These are phyloP conservation scores for Drosophila stalkeri DNA, from an alignment of 2,888 invertebrate genomes.

Conservation along the genomic window DNA sequence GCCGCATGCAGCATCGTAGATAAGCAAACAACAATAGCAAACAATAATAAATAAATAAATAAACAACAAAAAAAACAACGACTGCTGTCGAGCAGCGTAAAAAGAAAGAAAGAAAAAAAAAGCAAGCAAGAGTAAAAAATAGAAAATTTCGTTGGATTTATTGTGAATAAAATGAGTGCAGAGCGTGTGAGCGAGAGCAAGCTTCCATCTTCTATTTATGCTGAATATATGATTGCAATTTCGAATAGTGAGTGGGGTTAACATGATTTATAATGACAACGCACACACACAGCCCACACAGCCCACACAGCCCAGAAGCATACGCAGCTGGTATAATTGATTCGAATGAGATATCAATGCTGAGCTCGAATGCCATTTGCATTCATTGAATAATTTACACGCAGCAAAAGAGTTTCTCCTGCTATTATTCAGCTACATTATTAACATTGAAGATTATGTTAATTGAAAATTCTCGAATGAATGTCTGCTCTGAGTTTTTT, in stretches of 20 bases:
- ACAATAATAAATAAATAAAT: conserved; percentile 1
- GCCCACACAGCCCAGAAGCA: neutral
- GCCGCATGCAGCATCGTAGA: conserved; percentile 46
- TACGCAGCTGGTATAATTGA: conserved; percentile 36
- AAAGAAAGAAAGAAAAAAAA: neutral
- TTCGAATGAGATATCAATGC: conserved; percentile 29
- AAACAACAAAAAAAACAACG: neutral
- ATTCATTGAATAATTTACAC: conserved; percentile 7
- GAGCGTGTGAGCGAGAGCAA: neutral
- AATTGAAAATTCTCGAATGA: neutral
- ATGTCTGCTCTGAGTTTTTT: neutral
- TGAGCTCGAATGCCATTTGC: conserved; percentile 5
- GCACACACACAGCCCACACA: neutral
- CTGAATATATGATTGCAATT: conserved; percentile 52
- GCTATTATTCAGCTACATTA: neutral
- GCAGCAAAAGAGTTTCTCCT: neutral
- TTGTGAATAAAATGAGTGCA: conserved; percentile 31
- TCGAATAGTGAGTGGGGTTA: conserved; percentile 8
- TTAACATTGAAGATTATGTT: conserved; percentile 5
- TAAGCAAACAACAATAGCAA: conserved; percentile 39
- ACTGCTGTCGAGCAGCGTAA: neutral
- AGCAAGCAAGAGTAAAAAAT: neutral
- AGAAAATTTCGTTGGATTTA: conserved; percentile 44
- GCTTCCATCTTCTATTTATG: conserved; percentile 50
- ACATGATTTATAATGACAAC: conserved; percentile 46